A percentile compares a stretch with the other conserved stretches of the same genome.
phyloP scores from a whole-genome alignment of 1,140 invertebrate species.

The Brachionus calyciflorus region DNA sequence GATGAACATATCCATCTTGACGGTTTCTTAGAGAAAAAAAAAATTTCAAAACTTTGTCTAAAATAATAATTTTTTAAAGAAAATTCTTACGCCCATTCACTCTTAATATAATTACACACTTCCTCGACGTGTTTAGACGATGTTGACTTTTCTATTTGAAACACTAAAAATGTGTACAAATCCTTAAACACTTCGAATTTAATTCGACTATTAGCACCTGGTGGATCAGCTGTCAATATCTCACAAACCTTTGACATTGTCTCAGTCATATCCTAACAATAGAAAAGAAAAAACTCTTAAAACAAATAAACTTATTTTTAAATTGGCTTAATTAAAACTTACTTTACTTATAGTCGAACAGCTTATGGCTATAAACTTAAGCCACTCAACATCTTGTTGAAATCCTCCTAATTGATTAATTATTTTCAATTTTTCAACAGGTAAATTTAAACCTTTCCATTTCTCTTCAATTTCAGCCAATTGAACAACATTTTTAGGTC shows the following conservation, averaged over 20 bases:
- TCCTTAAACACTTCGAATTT: constrained; percentile 67
- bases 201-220: constrained; percentile 74
- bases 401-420: constrained; percentile 68
- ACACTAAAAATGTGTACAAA: constrained; percentile 70
- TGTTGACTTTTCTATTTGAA: constrained; percentile 66
- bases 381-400: constrained; percentile 64
- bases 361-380: constrained; percentile 69
- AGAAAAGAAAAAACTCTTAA: too few relatives aligned
- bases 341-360: constrained; percentile 66
- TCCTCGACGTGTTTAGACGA: constrained; percentile 57
- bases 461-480: constrained; percentile 62
- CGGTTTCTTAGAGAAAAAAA: constrained; percentile 26
- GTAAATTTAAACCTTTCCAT: constrained; percentile 69
- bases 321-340: constrained; percentile 41
- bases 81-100: constrained; percentile 54
- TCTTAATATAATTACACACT: constrained; percentile 55
- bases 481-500: constrained; percentile 57
- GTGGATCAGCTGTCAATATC: constrained; percentile 74
- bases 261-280: constrained; percentile 70
- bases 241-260: constrained; percentile 78
- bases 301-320: neutral
- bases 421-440: constrained; percentile 65
- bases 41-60: neutral
- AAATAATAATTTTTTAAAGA: neutral
- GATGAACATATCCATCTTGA: constrained; percentile 60